These are phyloP conservation scores for Lottia scabra DNA, from an alignment of 2,888 invertebrate species.

Conservation along the genomic window DNA sequence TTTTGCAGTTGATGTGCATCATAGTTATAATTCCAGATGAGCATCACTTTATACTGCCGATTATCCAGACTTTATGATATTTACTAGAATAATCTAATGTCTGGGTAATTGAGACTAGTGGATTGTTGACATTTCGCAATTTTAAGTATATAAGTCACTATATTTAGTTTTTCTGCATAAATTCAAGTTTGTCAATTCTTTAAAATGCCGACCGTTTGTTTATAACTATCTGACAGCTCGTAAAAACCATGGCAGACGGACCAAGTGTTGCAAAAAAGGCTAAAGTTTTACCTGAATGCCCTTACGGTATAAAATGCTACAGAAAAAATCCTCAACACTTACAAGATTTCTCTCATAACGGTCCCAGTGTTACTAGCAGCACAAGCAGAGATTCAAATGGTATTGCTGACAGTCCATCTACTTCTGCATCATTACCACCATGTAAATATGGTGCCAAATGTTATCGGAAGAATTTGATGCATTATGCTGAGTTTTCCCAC, in stretches of 20 bases:
- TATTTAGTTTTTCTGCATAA: too few relatives aligned
- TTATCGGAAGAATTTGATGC: slow-evolving; percentile 59
- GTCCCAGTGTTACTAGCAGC: slow-evolving; percentile 2
- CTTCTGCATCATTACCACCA: slow-evolving; percentile 35
- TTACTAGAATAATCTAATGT: too few relatives aligned
- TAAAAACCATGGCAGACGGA: slow-evolving; percentile 19
- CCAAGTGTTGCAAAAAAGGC: slow-evolving; percentile 46
- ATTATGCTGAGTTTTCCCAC: slow-evolving; percentile 60
- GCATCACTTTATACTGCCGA: too few relatives aligned
- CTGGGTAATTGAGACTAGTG: too few relatives aligned
- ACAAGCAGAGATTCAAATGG: slow-evolving; percentile 17
- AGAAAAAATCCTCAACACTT: slow-evolving; percentile 60
- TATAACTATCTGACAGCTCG: too few relatives aligned
- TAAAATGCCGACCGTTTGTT: too few relatives aligned
- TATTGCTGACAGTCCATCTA: slow-evolving; percentile 6
- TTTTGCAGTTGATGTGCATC: too few relatives aligned
- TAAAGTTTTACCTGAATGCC: slow-evolving; percentile 48
- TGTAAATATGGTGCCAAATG: slow-evolving; percentile 61
- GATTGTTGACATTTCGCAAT: too few relatives aligned
- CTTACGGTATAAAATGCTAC: slow-evolving; percentile 58
- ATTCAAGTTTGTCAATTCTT: too few relatives aligned
- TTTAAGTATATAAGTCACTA: too few relatives aligned
- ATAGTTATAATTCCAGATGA: too few relatives aligned
- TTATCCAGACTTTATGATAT: too few relatives aligned
- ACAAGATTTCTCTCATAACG: slow-evolving; percentile 45